Evolutionary conservation across 2,888 invertebrate species (phyloP).

Genomic region (Apomyelois bistriatella): DNA sequence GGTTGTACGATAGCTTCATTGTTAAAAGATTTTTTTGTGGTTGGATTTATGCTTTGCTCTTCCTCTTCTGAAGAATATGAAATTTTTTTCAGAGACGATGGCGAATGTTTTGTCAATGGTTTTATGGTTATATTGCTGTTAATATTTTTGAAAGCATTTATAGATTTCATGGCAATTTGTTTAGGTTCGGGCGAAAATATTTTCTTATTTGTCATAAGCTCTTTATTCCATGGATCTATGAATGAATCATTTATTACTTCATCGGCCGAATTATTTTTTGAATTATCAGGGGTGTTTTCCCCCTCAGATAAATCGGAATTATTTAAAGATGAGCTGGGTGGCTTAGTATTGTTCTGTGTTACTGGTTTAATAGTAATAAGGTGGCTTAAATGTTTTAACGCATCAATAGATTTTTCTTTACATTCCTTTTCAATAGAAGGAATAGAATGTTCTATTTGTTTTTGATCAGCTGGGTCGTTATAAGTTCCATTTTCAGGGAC

Average conservation of each 20-base stretch:
- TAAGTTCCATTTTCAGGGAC: conserved; percentile 13
- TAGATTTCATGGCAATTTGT: conserved; percentile 22
- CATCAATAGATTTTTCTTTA: conserved; percentile 33
- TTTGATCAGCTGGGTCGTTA: background rate
- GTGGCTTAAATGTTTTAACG: conserved; percentile 53
- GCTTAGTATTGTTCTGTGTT: conserved; percentile 24
- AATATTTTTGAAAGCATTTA: conserved; percentile 39
- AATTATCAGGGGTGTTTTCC: background rate
- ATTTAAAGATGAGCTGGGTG: conserved; percentile 15
- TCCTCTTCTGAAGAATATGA: conserved; percentile 23
- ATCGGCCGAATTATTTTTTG: conserved; percentile 7
- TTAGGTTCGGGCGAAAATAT: conserved; percentile 15
- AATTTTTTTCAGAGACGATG: conserved; percentile 16
- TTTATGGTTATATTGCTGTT: conserved; percentile 46
- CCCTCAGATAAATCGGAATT: conserved; percentile 11
- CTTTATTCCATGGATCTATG: background rate
- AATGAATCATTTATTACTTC: background rate
- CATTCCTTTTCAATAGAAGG: background rate
- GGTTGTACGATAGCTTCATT: background rate
- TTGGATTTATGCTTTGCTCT: conserved; percentile 6
- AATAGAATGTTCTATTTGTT: background rate
- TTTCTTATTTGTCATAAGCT: background rate
- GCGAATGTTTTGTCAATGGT: conserved; percentile 29
- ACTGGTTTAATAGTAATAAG: conserved; percentile 50
- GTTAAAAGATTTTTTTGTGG: background rate